Evolutionary conservation across 2,797 vertebrate species (phyloP), one percentile per base, ranked within the genome.

Genomic region (Sus cebifrons): DNA sequence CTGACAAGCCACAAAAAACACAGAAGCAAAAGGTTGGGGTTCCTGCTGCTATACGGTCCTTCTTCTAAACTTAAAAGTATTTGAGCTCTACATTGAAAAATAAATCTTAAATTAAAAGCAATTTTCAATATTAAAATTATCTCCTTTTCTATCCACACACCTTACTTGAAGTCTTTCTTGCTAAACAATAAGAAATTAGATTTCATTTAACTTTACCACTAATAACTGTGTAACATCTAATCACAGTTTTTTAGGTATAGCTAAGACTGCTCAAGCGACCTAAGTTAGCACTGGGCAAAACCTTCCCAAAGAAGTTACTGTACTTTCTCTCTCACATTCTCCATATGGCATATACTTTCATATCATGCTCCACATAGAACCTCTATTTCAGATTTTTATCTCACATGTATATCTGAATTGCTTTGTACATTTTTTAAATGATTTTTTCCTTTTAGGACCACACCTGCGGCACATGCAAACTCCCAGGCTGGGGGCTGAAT

Each of bases 121-220:
- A 82, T 49, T 83, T 71, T 77, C 74, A 83, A 60, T 62, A 95
- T 64, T 89, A 92, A 92, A 92, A 92, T 92, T 44, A 78, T 23
- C 52, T 68, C n/a, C 40, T 62, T 95, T 94, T 52, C 88, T 88
- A 71, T 27, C 71, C 44, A 91, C 29, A 23, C 58, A 86, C 18
- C 86, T 29, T 95, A 82, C 65, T 64, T 77, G 29, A 94, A 60
- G 21, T 86, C 18, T 86, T 89, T 84, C 88, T 94, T 92, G 32
- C 40, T 92, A 49, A 94, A 73, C 44, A 75, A 15, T 84, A 83
- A 93, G 36, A 77, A 78, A 62, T 27, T 27, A 40, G 23, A 81
- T 44, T 82, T 85, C 58, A 82, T 36, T 88, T 90, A 92, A 91
- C 73, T 93, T 86, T 91, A 44, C 67, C 62, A 86, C 44, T 84